Evolutionary conservation across 2,797 vertebrate species (phyloP).

Genomic region (Heterohyrax brucei): DNA sequence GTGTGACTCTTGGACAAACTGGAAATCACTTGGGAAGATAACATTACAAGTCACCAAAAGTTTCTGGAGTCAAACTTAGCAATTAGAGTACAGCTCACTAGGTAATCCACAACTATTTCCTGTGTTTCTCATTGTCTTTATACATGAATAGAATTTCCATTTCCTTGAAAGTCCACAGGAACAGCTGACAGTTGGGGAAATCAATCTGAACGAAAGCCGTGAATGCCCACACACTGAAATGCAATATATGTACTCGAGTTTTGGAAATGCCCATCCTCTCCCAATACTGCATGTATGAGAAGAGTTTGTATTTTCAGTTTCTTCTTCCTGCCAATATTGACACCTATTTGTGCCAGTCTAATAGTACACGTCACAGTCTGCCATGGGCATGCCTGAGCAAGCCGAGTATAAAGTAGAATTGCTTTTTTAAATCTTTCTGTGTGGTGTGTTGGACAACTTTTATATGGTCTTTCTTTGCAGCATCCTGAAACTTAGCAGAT

Average conservation of each 20-base stretch:
- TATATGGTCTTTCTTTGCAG: too few species aligned
- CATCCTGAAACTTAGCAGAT: too few species aligned
- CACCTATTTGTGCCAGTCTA: neutral
- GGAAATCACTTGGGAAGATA: neutral
- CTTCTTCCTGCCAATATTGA: neutral
- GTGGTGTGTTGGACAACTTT: too few species aligned
- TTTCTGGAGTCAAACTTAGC: neutral
- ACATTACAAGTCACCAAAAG: conserved; percentile 27
- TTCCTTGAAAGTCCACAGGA: conserved; percentile 51
- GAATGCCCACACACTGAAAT: neutral
- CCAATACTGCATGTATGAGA: neutral
- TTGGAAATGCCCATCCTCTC: neutral
- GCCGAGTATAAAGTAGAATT: conserved; percentile 43
- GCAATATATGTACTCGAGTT: neutral
- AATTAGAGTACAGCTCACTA: neutral
- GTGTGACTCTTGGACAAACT: neutral
- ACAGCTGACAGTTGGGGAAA: conserved; percentile 22
- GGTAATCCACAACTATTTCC: neutral
- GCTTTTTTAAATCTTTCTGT: conserved; percentile 64
- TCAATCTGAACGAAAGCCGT: conserved; percentile 54
- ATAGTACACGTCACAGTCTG: neutral
- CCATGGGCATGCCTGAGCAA: conserved; percentile 8
- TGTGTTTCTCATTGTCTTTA: conserved; percentile 34
- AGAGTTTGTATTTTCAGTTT: conserved; percentile 13
- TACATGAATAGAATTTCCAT: neutral